phyloP scores from a whole-genome alignment of 2,113 vertebrate genomes.

The Tachysurus fulvidraco region DNA sequence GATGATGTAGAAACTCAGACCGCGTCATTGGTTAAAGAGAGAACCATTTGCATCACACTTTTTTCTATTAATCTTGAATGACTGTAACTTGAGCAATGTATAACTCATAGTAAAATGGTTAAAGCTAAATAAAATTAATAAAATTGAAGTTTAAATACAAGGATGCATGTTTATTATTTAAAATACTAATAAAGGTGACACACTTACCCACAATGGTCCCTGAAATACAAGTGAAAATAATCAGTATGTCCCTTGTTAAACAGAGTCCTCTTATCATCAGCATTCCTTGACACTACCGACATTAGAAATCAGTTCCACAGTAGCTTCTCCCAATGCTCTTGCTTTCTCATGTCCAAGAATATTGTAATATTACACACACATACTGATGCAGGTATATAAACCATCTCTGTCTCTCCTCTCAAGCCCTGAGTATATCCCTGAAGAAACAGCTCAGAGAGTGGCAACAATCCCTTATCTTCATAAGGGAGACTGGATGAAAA shows the following conservation, averaged over 20 bases:
- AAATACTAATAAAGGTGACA: slow-evolving; percentile 6
- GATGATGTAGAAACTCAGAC: not conserved
- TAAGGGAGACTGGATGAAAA: slow-evolving; percentile 47
- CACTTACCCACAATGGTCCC: slow-evolving; percentile 46
- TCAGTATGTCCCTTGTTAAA: slow-evolving; percentile 15
- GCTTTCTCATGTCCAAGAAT: not conserved
- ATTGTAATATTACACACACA: slow-evolving; percentile 2
- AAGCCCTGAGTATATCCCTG: slow-evolving; percentile 19
- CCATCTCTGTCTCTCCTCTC: slow-evolving; percentile 17
- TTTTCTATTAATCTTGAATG: not conserved
- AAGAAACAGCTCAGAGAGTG: slow-evolving; percentile 13
- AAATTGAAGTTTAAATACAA: not conserved
- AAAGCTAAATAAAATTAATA: not conserved
- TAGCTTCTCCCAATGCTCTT: not conserved
- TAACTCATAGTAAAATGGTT: not conserved
- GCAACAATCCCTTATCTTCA: slow-evolving; percentile 26
- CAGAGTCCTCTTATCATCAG: slow-evolving; percentile 1
- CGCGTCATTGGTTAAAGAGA: not conserved
- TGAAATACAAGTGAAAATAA: slow-evolving; percentile 20
- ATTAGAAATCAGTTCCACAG: not conserved
- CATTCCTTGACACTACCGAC: slow-evolving; percentile 3
- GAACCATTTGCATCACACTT: not conserved
- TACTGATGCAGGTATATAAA: slow-evolving; percentile 34
- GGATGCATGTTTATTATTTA: not conserved
- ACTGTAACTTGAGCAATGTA: not conserved